Evolutionary conservation across 2,113 vertebrate species (phyloP), one percentile per base, ranked within the genome.

Genomic region (Rallus limicola): DNA sequence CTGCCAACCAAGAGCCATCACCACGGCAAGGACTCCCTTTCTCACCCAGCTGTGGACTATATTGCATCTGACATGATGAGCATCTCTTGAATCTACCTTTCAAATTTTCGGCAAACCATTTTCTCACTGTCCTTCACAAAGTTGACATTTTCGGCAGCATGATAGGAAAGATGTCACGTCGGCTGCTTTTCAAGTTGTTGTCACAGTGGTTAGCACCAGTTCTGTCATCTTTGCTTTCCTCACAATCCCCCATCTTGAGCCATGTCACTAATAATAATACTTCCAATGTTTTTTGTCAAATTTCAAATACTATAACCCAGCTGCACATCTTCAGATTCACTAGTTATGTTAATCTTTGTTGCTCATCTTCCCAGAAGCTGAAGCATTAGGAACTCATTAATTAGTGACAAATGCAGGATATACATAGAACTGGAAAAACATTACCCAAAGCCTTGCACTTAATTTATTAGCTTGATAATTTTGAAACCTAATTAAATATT

Each of bases 221-320:
- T 98, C 98, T 99, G 98, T 99, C 98, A 99, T 98, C 98, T 98
- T 98, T 95, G 97, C 98, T 99, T 98, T 98, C 98, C 98, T 99
- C 98, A 99, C 98, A 97, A 96, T 92, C 97, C 96, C 97, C 98
- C 97, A 97, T 98, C 97, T 98, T 97, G 97, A 98, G 98, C 98
- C 98, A 97, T 98, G 98, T 99, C 99, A 99, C 98, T 98, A 98
- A 98, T 98, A 98, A 99, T 99, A 98, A 99, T 98, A 97, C 96
- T 98, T 97, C 96, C 46, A 55, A 94, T 93, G 81, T 96, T 97
- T 97, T 97, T 98, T 88, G 96, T 98, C 97, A 97, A 95, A 97
- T 95, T 96, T 95, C 96, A 98, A 97, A 86, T 78, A 97, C 90
- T 97, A 97, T 88, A 95, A 95, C 93, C 92, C 95, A 97, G 95